Conservation (phyloP, 2,113 vertebrate species). For the Myrmophylax atrothorax region DNA sequence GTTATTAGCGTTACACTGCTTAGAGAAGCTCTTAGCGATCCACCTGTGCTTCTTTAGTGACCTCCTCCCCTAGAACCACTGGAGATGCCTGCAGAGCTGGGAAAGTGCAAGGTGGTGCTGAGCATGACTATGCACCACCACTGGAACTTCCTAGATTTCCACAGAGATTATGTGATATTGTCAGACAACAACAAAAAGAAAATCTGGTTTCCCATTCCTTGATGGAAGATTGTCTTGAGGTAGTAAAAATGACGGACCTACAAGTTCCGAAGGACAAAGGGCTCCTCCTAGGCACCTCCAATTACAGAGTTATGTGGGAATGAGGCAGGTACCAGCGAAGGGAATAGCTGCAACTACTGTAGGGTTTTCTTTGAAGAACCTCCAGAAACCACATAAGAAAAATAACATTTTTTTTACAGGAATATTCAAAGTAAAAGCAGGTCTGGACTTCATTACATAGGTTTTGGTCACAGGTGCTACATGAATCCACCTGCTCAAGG, state of each 20-base stretch:
- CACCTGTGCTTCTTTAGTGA: background rate
- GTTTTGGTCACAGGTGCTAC: background rate
- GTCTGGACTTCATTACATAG: background rate
- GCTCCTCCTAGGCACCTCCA: background rate
- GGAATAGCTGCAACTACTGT: background rate
- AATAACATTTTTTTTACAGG: background rate
- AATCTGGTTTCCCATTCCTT: background rate
- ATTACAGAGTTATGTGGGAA: background rate
- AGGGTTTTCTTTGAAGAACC: slow-evolving; percentile 29
- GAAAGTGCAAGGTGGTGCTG: background rate
- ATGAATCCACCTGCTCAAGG: slow-evolving; percentile 26
- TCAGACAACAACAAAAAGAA: background rate
- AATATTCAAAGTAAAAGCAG: background rate
- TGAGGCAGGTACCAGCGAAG: background rate
- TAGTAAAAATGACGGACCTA: background rate
- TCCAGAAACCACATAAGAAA: slow-evolving; percentile 50
- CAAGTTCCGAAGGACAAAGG: background rate
- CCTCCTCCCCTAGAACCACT: background rate
- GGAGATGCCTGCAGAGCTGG: background rate
- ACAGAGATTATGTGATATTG: accelerated
- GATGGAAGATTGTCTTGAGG: background rate
- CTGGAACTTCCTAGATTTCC: background rate
- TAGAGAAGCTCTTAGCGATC: background rate
- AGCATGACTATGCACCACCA: accelerated
- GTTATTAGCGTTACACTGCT: background rate